A percentile compares a stretch with the other conserved stretches of the same genome.
These are phyloP conservation scores for Meda fulgida DNA, from an alignment of 2,797 vertebrate genomes.

Conservation along the genomic window DNA sequence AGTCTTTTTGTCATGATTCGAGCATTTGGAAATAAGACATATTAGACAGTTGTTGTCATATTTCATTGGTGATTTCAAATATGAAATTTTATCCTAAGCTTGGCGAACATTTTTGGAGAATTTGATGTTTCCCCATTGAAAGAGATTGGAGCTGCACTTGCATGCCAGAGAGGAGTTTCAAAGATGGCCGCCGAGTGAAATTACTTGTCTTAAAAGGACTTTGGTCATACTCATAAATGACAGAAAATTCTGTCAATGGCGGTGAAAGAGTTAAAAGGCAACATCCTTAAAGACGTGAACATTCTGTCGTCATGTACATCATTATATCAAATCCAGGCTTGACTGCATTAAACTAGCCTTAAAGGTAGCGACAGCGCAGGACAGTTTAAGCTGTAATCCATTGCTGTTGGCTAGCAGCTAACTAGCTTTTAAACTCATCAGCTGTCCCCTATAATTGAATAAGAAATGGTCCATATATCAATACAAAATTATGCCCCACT, in stretches of 20 bases:
- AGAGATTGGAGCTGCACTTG: no score
- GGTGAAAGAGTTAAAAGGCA: not conserved
- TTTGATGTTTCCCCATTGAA: no score
- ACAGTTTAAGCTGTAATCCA: not conserved
- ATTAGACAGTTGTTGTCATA: no score
- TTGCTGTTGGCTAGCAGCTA: not conserved
- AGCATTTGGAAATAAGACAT: no score
- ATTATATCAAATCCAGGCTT: not conserved
- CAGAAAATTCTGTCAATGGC: rapidly evolving
- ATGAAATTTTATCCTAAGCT: no score
- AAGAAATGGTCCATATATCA: constrained; percentile 40
- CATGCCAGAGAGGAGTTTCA: no score
- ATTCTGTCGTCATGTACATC: not conserved
- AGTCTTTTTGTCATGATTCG: no score
- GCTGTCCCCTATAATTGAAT: constrained; percentile 45
- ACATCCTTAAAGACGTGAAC: not conserved
- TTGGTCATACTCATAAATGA: not conserved
- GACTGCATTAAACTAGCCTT: not conserved
- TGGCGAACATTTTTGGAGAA: no score
- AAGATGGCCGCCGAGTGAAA: no score
- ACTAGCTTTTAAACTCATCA: constrained; percentile 17
- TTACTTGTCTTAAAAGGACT: no score
- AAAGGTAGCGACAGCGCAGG: not conserved
- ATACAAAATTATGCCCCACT: constrained; percentile 54
- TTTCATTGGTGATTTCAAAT: no score